A percentile compares a stretch with the other conserved stretches of the same genome.
These are phyloP conservation scores for Catotricha subobsoleta DNA, from an alignment of 2,888 invertebrate genomes.

Conservation along the genomic window DNA sequence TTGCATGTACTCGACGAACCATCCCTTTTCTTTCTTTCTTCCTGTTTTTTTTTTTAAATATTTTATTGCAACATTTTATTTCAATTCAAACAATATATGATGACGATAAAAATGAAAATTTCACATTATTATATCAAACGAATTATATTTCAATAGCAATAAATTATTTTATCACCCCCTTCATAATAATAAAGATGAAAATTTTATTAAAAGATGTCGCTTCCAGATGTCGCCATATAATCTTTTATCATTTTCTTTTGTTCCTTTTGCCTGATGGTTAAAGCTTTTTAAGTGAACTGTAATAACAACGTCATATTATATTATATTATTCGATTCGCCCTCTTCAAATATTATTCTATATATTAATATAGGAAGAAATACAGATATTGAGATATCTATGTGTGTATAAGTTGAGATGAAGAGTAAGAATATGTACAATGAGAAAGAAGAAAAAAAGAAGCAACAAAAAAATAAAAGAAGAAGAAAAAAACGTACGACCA, in stretches of 20 bases:
- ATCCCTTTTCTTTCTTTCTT: not conserved
- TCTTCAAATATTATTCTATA: too few relatives aligned
- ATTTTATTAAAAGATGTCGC: slow-evolving; percentile 34
- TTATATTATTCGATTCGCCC: too few relatives aligned
- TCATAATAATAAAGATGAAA: slow-evolving; percentile 30
- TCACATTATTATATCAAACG: not conserved
- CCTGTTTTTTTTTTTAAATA: not conserved
- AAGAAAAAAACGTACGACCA: too few relatives aligned
- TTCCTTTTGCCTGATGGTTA: slow-evolving; percentile 3
- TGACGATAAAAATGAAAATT: not conserved
- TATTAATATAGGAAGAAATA: too few relatives aligned
- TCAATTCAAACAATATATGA: not conserved
- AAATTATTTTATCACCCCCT: slow-evolving; percentile 14
- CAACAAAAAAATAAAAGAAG: too few relatives aligned
- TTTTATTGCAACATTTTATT: not conserved
- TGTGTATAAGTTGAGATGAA: too few relatives aligned
- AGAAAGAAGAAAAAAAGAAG: too few relatives aligned
- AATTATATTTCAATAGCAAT: slow-evolving; percentile 10
- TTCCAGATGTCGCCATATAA: slow-evolving; percentile 30
- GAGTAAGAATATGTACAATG: too few relatives aligned
- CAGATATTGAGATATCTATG: too few relatives aligned
- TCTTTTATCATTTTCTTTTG: slow-evolving; percentile 32
- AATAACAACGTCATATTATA: slow-evolving; percentile 5
- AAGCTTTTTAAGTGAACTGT: slow-evolving; percentile 3
- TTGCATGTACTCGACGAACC: not conserved